These are phyloP conservation scores for Herminia tarsipennalis DNA, from an alignment of 2,888 invertebrate genomes.

Conservation along the genomic window DNA sequence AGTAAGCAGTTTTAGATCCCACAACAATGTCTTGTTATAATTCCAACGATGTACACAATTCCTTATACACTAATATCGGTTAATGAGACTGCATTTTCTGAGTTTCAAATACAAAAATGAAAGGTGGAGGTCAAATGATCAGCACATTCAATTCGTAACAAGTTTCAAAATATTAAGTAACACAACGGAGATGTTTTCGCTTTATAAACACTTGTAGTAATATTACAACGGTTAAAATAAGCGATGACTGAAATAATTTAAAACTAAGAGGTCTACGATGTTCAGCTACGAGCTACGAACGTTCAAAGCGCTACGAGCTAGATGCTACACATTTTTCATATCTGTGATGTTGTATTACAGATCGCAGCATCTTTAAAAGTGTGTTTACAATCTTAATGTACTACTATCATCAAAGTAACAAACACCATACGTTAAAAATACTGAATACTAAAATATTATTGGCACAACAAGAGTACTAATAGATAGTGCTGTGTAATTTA, in stretches of 20 bases:
- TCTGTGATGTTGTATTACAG: too few species aligned
- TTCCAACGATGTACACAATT: constrained; percentile 25
- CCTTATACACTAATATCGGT: constrained; percentile 18
- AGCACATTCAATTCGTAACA: constrained; percentile 54
- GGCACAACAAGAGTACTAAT: constrained; percentile 16
- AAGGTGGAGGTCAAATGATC: constrained; percentile 60
- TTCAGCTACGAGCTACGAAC: constrained; percentile 40
- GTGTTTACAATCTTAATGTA: too few species aligned
- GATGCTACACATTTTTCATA: constrained; percentile 21
- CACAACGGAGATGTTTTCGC: constrained; percentile 46
- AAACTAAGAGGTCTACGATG: constrained; percentile 35
- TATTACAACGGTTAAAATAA: constrained; percentile 19
- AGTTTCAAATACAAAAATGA: constrained; percentile 43
- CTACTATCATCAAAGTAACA: too few species aligned
- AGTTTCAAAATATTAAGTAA: constrained; percentile 58
- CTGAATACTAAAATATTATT: not conserved
- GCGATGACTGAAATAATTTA: constrained; percentile 11
- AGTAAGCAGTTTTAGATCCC: constrained; percentile 57
- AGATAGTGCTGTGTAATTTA: constrained; percentile 22
- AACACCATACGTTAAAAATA: not conserved
- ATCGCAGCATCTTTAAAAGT: too few species aligned
- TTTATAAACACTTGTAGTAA: constrained; percentile 28
- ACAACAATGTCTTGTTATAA: constrained; percentile 44
- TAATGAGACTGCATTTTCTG: constrained; percentile 32
- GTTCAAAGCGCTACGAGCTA: constrained; percentile 23